A percentile compares a stretch with the other conserved stretches of the same genome.
Evolutionary conservation across 2,113 vertebrate species (phyloP).

Genomic region (Dasyprocta punctata): DNA sequence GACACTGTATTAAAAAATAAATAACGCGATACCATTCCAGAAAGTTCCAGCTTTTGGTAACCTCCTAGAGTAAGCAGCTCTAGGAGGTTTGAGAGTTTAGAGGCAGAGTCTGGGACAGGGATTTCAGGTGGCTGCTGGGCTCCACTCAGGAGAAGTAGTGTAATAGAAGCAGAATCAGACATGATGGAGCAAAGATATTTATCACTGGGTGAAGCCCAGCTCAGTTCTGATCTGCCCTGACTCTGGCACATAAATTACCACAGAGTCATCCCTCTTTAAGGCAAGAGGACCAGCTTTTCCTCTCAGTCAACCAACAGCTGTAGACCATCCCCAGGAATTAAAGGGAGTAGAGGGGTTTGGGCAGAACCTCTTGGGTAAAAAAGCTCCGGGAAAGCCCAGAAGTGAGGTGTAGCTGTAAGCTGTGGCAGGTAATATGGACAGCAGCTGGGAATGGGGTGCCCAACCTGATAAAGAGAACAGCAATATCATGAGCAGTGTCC

Average conservation of each 20-base stretch:
- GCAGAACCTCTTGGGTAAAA: not conserved
- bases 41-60: not conserved
- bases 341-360: rapidly evolving
- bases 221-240: not conserved
- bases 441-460: not conserved
- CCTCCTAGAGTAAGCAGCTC: not conserved
- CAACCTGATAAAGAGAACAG: not conserved
- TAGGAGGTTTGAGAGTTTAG: not conserved
- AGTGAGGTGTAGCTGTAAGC: not conserved
- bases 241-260: not conserved
- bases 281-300: not conserved
- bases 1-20: not conserved
- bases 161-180: not conserved
- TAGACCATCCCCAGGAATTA: not conserved
- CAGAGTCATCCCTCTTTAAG: not conserved
- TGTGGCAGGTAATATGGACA: not conserved
- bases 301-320: not conserved
- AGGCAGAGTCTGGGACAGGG: not conserved
- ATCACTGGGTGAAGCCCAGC: not conserved
- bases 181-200: not conserved
- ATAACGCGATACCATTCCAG: not conserved
- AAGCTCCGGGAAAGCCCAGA: not conserved
- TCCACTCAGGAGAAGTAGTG: not conserved
- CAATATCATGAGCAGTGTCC: too few species aligned
- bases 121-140: not conserved